Evolutionary conservation across 2,113 vertebrate genomes (phyloP).

Genomic region (Clarias magur): DNA sequence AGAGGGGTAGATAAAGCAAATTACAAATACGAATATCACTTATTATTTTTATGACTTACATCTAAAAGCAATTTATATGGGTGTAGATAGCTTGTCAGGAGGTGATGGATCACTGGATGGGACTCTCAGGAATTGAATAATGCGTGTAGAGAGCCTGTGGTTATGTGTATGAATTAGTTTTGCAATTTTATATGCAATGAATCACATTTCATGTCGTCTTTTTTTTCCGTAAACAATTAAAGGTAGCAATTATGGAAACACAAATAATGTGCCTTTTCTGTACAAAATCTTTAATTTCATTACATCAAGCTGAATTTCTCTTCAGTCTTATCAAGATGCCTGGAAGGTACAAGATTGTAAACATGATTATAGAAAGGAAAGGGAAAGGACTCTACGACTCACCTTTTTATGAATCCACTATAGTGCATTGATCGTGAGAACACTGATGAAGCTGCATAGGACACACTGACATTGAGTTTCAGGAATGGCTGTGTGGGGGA

Average conservation of each 20-base stretch:
- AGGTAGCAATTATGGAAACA: background rate
- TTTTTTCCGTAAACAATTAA: background rate
- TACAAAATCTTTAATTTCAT: background rate
- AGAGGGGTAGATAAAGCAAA: conserved; percentile 53
- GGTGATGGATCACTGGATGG: conserved; percentile 55
- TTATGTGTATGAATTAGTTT: background rate
- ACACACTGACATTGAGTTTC: conserved; percentile 69
- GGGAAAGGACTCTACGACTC: background rate
- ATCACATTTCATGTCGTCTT: background rate
- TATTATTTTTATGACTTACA: conserved; percentile 59
- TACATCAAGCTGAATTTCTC: background rate
- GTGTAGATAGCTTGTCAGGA: conserved; percentile 42
- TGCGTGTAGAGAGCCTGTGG: background rate
- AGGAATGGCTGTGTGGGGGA: conserved; percentile 14
- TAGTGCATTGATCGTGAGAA: conserved; percentile 59
- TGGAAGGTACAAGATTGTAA: background rate
- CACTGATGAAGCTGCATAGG: conserved; percentile 53
- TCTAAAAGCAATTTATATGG: conserved; percentile 54
- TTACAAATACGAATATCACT: conserved; percentile 56
- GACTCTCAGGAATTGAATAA: conserved; percentile 29
- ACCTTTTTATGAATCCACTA: conserved; percentile 8
- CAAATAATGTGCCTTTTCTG: background rate
- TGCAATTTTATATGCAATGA: background rate
- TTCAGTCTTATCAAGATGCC: background rate
- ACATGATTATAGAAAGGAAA: background rate